A percentile compares a stretch with the other conserved stretches of the same genome.
Conservation (phyloP, 2,113 vertebrate genomes). For the Setophaga petechia region DNA sequence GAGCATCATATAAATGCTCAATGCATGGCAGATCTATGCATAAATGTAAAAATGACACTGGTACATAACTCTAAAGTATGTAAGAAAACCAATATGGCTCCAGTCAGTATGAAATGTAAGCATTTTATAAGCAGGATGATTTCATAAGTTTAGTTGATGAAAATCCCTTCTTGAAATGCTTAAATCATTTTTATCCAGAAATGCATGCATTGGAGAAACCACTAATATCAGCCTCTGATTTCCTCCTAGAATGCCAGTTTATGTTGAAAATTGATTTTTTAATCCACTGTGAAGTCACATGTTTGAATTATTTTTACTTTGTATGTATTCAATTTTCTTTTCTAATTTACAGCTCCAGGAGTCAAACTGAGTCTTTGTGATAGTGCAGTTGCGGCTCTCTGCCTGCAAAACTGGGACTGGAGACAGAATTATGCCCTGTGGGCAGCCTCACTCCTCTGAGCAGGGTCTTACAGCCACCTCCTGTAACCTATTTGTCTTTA, state of each 20-base stretch:
- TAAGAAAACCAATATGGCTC: not conserved
- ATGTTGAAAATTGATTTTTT: not conserved
- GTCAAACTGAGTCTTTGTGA: not conserved
- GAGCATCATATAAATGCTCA: not conserved
- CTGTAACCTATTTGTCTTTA: not conserved
- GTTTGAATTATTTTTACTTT: slow-evolving; percentile 9
- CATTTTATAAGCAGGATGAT: not conserved
- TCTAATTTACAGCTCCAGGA: not conserved
- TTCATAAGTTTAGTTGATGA: not conserved
- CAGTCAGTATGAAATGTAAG: not conserved
- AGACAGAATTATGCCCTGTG: not conserved
- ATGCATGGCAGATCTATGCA: not conserved
- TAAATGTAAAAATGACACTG: not conserved
- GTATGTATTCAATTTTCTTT: slow-evolving; percentile 15
- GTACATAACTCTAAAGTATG: not conserved
- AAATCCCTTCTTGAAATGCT: not conserved
- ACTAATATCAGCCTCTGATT: not conserved
- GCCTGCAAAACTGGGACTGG: not conserved
- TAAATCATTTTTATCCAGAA: not conserved
- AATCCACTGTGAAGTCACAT: not conserved
- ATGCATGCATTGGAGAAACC: not conserved
- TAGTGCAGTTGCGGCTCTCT: not conserved
- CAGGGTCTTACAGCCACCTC: not conserved
- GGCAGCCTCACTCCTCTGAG: not conserved
- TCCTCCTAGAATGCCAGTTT: not conserved